Conservation (phyloP, 2,888 invertebrate genomes). For the Napeogenes sylphis region DNA sequence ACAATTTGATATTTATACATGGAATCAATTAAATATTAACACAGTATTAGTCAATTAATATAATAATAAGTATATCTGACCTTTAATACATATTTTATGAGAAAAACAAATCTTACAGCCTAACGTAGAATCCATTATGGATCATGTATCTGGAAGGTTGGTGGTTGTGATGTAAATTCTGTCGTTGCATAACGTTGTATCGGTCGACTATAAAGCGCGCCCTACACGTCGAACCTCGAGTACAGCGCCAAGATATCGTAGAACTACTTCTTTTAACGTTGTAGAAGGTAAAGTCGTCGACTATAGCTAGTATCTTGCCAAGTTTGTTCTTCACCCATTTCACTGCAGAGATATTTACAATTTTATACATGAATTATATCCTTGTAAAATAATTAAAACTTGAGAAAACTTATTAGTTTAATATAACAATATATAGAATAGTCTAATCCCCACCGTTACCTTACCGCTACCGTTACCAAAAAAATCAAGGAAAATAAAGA, state of each 20-base stretch:
- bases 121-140: constrained; percentile 20
- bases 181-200: neutral
- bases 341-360: constrained; percentile 26
- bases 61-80: too few relatives aligned
- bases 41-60: neutral
- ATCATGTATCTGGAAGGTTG: constrained; percentile 27
- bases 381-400: constrained; percentile 7
- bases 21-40: too few relatives aligned
- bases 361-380: neutral
- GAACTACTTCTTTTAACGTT: constrained; percentile 17
- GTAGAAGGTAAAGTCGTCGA: constrained; percentile 44
- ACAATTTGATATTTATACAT: too few relatives aligned
- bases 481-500: too few relatives aligned
- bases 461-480: too few relatives aligned
- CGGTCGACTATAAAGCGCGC: constrained; percentile 27
- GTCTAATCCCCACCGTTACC: too few relatives aligned
- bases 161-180: constrained; percentile 28
- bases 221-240: constrained; percentile 34
- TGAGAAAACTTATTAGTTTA: too few relatives aligned
- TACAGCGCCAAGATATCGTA: constrained; percentile 34
- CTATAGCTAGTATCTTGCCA: constrained; percentile 39
- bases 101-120: constrained; percentile 14
- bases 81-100: too few relatives aligned
- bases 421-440: too few relatives aligned
- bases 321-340: constrained; percentile 32